phyloP scores from a whole-genome alignment of 2,113 vertebrate genomes.

The Pelusios castaneus region DNA sequence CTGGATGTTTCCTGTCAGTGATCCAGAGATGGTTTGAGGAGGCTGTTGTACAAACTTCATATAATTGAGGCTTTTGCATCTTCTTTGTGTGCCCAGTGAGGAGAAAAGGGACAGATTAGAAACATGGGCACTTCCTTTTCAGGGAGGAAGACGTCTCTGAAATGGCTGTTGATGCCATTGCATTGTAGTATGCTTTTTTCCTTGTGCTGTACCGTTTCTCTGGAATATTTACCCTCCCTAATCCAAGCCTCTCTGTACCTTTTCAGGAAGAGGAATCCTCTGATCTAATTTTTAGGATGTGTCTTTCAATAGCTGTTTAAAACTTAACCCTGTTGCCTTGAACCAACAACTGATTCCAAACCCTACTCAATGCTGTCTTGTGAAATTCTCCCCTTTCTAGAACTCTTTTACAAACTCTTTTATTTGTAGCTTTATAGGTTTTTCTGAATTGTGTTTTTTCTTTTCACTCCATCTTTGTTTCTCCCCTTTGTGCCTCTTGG shows the following conservation, averaged over 20 bases:
- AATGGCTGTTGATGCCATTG: not conserved
- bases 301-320: not conserved
- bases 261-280: not conserved
- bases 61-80: not conserved
- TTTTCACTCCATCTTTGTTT: not conserved
- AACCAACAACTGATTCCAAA: not conserved
- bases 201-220: not conserved
- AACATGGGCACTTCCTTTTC: not conserved
- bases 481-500: not conserved
- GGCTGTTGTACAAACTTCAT: not conserved
- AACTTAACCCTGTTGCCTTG: not conserved
- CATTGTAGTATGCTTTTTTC: not conserved
- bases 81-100: accelerated
- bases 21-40: not conserved
- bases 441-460: not conserved
- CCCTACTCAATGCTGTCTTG: not conserved
- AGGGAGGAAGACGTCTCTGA: not conserved
- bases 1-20: not conserved
- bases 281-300: not conserved
- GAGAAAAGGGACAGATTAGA: accelerated
- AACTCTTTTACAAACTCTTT: not conserved
- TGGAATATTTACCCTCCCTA: not conserved
- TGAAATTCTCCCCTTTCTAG: not conserved
- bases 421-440: not conserved
- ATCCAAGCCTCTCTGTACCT: not conserved